phyloP scores from a whole-genome alignment of 2,888 invertebrate genomes.

The Diarsia brunnea region DNA sequence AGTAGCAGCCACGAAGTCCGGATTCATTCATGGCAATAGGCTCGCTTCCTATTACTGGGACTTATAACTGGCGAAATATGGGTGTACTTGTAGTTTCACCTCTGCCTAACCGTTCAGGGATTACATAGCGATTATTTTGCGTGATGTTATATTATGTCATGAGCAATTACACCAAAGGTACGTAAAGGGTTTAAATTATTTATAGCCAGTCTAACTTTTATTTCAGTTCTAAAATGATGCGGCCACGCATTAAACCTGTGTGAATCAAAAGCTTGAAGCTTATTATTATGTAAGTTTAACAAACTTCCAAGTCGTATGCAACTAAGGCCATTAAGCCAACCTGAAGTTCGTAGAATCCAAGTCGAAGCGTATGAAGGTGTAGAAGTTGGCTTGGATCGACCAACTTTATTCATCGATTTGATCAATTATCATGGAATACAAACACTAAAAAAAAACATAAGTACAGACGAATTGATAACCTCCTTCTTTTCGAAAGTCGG shows the following conservation, averaged over 20 bases:
- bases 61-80: no score
- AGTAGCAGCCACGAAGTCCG: no score
- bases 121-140: no score
- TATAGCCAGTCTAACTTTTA: not conserved
- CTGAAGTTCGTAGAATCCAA: not conserved
- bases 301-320: constrained; percentile 8
- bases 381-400: not conserved
- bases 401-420: no score
- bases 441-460: no score
- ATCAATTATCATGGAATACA: not conserved
- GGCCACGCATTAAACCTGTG: not conserved
- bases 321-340: not conserved
- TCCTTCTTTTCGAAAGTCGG: no score
- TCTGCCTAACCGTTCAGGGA: no score
- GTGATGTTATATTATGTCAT: no score
- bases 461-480: no score
- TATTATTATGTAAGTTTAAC: not conserved
- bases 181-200: not conserved
- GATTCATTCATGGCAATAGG: no score
- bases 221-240: not conserved
- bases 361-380: not conserved
- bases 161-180: not conserved
- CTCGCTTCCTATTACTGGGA: no score
- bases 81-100: no score
- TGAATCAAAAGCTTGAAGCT: not conserved